phyloP scores from a whole-genome alignment of 2,888 invertebrate species.

The Drosophila tanythrix region DNA sequence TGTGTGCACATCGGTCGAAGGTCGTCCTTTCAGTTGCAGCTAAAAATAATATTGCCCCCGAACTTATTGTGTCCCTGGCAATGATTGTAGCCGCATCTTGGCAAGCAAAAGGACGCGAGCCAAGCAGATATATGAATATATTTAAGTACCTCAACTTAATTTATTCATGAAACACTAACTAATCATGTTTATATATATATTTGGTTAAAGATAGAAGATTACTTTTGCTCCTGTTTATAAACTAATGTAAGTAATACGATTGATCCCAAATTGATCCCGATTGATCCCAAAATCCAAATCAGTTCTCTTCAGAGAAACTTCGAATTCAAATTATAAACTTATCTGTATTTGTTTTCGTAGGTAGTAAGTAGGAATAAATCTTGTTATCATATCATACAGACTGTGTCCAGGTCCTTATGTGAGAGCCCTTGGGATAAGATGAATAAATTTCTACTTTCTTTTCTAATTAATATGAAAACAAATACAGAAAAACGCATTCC shows the following conservation, averaged over 20 bases:
- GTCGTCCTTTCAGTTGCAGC: conserved; percentile 46
- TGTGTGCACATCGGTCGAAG: conserved; percentile 50
- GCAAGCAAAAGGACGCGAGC: conserved; percentile 12
- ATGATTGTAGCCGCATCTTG: conserved; percentile 28
- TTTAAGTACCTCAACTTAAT: not conserved
- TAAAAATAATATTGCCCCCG: conserved; percentile 54
- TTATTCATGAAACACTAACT: conserved; percentile 6
- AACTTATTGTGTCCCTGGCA: conserved; percentile 50
- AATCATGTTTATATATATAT: not conserved
- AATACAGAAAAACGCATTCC: not conserved
- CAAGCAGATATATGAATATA: conserved; percentile 1
- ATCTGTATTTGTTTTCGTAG: not conserved
- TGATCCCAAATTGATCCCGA: not conserved
- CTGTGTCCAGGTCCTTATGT: no score
- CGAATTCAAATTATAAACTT: not conserved
- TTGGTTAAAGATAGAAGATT: not conserved
- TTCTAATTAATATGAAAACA: not conserved
- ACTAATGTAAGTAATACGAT: not conserved
- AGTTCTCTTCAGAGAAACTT: not conserved
- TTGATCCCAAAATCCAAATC: not conserved
- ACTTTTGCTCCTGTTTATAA: not conserved
- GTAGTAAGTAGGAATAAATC: not conserved
- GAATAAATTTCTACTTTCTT: not conserved
- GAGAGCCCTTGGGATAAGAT: not conserved
- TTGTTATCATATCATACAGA: not conserved